Base-by-base conservation (phyloP, 30 jellyfish, hydroid and myxozoan species). In the Pelagia noctiluca region DNA sequence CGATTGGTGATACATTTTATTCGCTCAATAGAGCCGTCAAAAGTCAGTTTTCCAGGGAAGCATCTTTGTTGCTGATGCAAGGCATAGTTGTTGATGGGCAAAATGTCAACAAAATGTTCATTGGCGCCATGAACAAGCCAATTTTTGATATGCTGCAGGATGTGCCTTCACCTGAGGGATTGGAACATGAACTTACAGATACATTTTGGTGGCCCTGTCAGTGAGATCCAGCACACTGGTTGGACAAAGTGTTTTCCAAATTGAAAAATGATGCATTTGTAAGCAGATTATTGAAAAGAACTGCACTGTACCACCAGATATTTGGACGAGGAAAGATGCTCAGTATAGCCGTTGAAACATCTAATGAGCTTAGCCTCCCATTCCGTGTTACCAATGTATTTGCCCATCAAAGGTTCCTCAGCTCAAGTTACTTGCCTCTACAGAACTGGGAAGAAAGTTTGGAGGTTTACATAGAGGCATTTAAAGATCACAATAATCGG, bases 191-290 rank as follows among this genome's bases (percentile, higher is more conserved):
- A n/a, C n/a, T n/a, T n/a, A n/a, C n/a, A 11, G 77, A 75, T 75
- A 24, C 24, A 30, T 49, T 75, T 34, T 75, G 87, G 87, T 50
- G 87, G 87, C 87, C 87, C 3, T 50, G 76, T 75, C 87, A 75
- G 61, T 75, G 50, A 80, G 87, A 50, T 50, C 87, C 57, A 30
- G 52, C 81, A 1, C 77, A 75, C 21, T 75, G 87, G 76, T 35
- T 75, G 23, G 87, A 75, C 32, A 75, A 75, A 52, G 61, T 75
- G 3, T 75, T 75, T 29, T 49, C 77, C 4, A 50, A 49, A 54
- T 47, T 54, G 23, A 24, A 54, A 54, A 19, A 75, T 31, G 87
- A 75, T 11, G 61, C 60, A 7, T 22, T 75, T 23, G 62, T 71
- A 19, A 34, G 48, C 38, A 42, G 84, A 38, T 71, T 71, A 10